A percentile compares a stretch with the other conserved stretches of the same genome.
phyloP scores from a whole-genome alignment of 2,888 invertebrate species.

The Vanessa cardui region DNA sequence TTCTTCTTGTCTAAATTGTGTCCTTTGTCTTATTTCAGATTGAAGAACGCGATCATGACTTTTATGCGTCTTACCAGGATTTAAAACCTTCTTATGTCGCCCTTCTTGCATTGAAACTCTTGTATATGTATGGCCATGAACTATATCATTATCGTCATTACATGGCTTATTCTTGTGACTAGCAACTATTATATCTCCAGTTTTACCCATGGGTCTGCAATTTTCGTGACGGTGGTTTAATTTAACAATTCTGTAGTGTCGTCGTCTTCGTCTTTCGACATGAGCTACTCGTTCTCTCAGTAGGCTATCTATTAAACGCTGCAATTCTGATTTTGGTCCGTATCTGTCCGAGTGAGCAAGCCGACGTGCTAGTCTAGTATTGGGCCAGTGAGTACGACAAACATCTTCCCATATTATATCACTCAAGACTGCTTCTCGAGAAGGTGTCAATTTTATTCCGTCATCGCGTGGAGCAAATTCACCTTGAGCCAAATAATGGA shows the following conservation, averaged over 20 bases:
- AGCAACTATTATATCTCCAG: slow-evolving; percentile 77
- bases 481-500: slow-evolving; percentile 77
- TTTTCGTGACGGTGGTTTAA: slow-evolving; percentile 73
- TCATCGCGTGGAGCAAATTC: slow-evolving; percentile 78
- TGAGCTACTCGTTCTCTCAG: slow-evolving; percentile 73
- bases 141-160: slow-evolving; percentile 53
- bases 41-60: slow-evolving; percentile 58
- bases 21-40: slow-evolving; percentile 49
- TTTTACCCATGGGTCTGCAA: slow-evolving; percentile 70
- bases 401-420: slow-evolving; percentile 80
- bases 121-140: slow-evolving; percentile 57
- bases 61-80: slow-evolving; percentile 51
- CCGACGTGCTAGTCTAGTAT: slow-evolving; percentile 67
- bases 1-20: slow-evolving; percentile 53
- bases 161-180: slow-evolving; percentile 68
- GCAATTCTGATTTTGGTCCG: slow-evolving; percentile 66
- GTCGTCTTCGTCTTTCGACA: slow-evolving; percentile 69
- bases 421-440: slow-evolving; percentile 75
- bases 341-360: slow-evolving; percentile 61
- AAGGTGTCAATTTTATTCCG: slow-evolving; percentile 75
- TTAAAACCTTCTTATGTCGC: slow-evolving; percentile 49
- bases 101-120: slow-evolving; percentile 53
- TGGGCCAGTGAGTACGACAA: slow-evolving; percentile 78
- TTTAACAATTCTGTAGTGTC: slow-evolving; percentile 77
- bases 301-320: slow-evolving; percentile 71